These are phyloP conservation scores for Cavia porcellus DNA, from an alignment of 2,113 vertebrate genomes.

Conservation along the genomic window DNA sequence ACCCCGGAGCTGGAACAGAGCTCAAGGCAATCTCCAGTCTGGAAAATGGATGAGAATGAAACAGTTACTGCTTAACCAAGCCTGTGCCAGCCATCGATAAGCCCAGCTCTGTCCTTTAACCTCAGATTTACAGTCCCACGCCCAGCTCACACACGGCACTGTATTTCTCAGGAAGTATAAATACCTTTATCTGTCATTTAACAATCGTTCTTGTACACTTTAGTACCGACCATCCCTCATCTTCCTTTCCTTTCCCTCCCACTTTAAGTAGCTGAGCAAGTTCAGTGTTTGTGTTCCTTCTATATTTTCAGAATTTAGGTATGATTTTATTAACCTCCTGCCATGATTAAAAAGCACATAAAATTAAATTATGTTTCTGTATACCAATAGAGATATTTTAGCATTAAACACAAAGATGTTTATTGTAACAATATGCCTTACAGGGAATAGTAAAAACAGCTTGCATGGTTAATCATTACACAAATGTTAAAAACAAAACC, in stretches of 20 bases:
- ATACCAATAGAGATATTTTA: background rate
- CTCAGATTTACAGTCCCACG: background rate
- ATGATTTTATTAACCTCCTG: background rate
- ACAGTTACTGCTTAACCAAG: background rate
- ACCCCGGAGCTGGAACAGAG: background rate
- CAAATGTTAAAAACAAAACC: background rate
- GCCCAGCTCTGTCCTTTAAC: background rate
- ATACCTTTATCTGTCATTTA: background rate
- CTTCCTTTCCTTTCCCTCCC: no score
- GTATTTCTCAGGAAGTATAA: background rate
- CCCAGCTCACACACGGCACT: no score
- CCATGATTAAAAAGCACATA: background rate
- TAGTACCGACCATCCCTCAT: background rate
- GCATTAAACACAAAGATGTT: constrained; percentile 51
- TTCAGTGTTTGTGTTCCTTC: background rate
- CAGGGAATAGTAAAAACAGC: background rate
- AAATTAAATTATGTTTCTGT: background rate
- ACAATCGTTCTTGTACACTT: background rate
- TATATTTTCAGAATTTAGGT: background rate
- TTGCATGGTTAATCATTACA: background rate
- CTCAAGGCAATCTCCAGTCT: background rate
- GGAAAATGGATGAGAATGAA: background rate
- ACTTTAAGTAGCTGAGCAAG: background rate
- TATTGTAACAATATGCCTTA: constrained; percentile 18
- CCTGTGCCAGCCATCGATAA: background rate